Percentiles rank a stretch among this genome's conserved stretches.
These are phyloP conservation scores for Tenthredo livida DNA, from an alignment of 2,888 invertebrate species.

Conservation along the genomic window DNA sequence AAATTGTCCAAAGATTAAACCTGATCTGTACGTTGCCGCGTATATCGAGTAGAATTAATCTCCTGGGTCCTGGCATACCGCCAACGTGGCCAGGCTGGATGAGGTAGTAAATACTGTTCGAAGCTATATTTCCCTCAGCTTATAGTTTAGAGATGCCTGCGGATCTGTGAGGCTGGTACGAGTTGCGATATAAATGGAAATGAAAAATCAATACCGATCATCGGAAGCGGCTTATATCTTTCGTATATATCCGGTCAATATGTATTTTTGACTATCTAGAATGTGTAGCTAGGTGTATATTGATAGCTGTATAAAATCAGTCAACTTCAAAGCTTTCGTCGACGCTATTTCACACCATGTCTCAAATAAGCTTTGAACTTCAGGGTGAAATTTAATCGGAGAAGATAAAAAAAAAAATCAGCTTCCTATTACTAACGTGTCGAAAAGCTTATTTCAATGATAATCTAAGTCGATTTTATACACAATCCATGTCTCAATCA, in stretches of 20 bases:
- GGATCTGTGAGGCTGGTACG: background rate
- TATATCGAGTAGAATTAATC: constrained; percentile 1
- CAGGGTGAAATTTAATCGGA: background rate
- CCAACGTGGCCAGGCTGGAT: background rate
- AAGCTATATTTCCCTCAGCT: constrained; percentile 26
- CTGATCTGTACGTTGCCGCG: background rate
- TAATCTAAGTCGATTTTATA: background rate
- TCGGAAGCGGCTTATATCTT: background rate
- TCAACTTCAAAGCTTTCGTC: background rate
- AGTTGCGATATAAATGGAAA: constrained; percentile 18
- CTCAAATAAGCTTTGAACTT: background rate
- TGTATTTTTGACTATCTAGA: background rate
- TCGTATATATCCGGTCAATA: background rate
- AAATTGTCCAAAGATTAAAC: constrained; percentile 12
- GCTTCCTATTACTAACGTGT: background rate
- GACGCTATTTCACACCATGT: background rate
- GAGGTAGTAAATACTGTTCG: constrained; percentile 18
- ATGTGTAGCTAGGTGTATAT: background rate
- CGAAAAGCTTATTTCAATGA: background rate
- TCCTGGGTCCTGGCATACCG: constrained; percentile 28
- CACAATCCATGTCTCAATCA: background rate
- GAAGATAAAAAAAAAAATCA: background rate
- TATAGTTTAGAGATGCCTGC: background rate
- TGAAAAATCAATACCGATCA: constrained; percentile 25
- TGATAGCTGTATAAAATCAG: background rate